Base-by-base conservation (phyloP, 2,113 vertebrate species). In the Sylvietta virens region DNA sequence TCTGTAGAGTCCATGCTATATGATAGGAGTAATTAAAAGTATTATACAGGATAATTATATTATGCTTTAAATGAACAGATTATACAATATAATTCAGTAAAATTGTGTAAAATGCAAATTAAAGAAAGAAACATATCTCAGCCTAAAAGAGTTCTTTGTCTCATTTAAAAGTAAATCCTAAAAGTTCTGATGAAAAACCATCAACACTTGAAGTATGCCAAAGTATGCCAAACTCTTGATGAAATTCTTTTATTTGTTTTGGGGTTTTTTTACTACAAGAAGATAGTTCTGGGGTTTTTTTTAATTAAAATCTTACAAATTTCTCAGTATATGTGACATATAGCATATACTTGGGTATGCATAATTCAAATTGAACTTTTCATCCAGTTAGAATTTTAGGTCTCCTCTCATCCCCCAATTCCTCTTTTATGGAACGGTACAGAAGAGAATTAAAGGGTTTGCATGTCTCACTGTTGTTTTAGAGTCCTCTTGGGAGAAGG, bases 201-300 rank as follows among this genome's bases (percentile, higher is more conserved):
- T 33, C 9, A 47, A 57, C 62, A 23, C 4, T 33, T 70, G 42
- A 82, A 81, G 7, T 11, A 61, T 74, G 27, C 5, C 23, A 20
- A 82, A 81, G 7, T 11, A 61, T 74, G 27, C 5, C 23, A 20
- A 50, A 53, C 6, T 92, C 31, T 17, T 60, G 35, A 50, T n/a
- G 2, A 1, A 24, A 40, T 80, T 71, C 1, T 14, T 44, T 73
- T 42, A 3, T 13, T 7, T n/a, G n/a, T n/a, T n/a, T n/a, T n/a
- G n/a, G n/a, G n/a, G n/a, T 26, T 45, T 23, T 35, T 61, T 65
- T 33, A 23, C 1, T 81, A n/a, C 30, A 88, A 89, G 58, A 78
- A 64, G 9, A 79, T 27, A 42, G 7, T 23, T 50, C 56, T 37
- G 1, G 57, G 4, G 5, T 48, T 64, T 47, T 5, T 50, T 58